phyloP scores from a whole-genome alignment of 2,888 invertebrate species.

The Trichacis sp. region DNA sequence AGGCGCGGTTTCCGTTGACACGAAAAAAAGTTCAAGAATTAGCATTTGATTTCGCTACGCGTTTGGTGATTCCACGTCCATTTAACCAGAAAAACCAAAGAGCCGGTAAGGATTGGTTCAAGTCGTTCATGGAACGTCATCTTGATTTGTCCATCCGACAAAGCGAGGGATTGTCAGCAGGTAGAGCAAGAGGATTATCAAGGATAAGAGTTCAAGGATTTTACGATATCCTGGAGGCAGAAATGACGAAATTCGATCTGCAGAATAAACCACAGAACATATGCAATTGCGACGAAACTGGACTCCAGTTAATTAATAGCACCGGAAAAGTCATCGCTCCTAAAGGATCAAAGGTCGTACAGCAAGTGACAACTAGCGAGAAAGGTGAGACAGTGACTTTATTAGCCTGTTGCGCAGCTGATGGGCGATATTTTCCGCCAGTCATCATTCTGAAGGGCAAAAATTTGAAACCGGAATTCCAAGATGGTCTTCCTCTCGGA shows the following conservation, averaged over 20 bases:
- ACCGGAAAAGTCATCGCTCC: slow-evolving; percentile 46
- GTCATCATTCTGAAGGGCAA: slow-evolving; percentile 51
- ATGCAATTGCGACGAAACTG: slow-evolving; percentile 47
- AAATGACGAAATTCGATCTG: slow-evolving; percentile 24
- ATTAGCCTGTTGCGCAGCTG: slow-evolving; percentile 58
- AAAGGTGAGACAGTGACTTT: slow-evolving; percentile 56
- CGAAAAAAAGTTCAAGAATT: not conserved
- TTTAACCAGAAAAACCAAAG: slow-evolving; percentile 45
- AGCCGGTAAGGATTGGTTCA: not conserved
- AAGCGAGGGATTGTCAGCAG: not conserved
- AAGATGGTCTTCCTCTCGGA: slow-evolving; percentile 46
- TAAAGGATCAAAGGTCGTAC: slow-evolving; percentile 44
- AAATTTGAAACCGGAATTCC: slow-evolving; percentile 49
- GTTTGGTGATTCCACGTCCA: slow-evolving; percentile 45
- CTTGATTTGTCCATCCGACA: not conserved
- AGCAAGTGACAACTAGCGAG: slow-evolving; percentile 45
- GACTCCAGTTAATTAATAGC: slow-evolving; percentile 37
- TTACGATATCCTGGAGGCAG: not conserved
- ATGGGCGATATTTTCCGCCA: slow-evolving; percentile 53
- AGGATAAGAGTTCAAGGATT: not conserved
- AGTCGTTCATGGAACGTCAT: not conserved
- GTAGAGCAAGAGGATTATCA: not conserved
- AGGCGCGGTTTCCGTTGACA: no score
- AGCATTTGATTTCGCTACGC: slow-evolving; percentile 47
- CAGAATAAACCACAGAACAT: slow-evolving; percentile 41